Base-by-base conservation (phyloP, 1,140 invertebrate species). In the Sinonovacula constricta region DNA sequence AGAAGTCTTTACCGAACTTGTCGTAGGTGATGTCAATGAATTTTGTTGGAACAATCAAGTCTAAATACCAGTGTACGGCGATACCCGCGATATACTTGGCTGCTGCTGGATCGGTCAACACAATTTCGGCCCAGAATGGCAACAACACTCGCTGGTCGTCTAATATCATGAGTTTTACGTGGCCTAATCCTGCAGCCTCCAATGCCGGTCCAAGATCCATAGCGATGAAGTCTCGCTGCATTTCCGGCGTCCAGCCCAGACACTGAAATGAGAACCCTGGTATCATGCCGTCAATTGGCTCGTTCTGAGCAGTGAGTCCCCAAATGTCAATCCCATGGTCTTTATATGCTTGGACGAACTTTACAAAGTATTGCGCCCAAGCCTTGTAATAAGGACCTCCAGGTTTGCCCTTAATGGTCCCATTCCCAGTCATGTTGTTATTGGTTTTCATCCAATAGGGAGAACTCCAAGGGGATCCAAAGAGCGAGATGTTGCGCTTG, bases 361-460 rank as follows among this genome's bases (percentile, higher is more conserved):
- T 95, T 1, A 95, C 85, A 86, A 96, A 93, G 86, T 98, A 98
- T 83, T 96, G 92, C 0, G 95, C 95, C 92, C 94, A 98, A 0
- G 93, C 88, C 88, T 95, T 93, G 86, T 95, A 97, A 87, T 95
- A 96, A 63, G 94, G 74, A n/a, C 91, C 92, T 39, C 91, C 91
- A 24, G 91, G 85, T 59, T 88, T 91, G 1, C 90, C 88, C 79
- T 94, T 93, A 0, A 98, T 87, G 26, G 82, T 79, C 1, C 93
- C 94, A 26, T 88, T 84, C 14, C 93, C 93, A 70, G 89, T 91
- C 81, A 93, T 91, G 62, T 88, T 90, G 28, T 94, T 91, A 83
- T 95, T 96, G 0, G 94, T 95, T 91, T 99, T 99, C 97, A 99
- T 98, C 97, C 97, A 99, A 4, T 92, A 89, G 0, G 97, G 97